Conservation (phyloP, 2,888 invertebrate species). For the Elysia crispata region DNA sequence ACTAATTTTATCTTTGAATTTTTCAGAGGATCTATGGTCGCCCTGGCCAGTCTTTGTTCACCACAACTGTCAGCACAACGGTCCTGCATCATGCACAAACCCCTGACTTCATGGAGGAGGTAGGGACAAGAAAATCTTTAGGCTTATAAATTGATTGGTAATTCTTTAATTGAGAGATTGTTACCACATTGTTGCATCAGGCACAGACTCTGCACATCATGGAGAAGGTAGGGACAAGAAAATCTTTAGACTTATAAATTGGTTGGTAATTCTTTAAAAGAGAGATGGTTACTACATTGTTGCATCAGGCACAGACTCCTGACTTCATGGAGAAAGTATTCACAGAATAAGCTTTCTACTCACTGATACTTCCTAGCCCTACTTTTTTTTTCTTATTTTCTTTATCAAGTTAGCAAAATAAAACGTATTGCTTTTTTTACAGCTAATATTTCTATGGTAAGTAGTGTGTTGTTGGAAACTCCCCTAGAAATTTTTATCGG, state of each 20-base stretch:
- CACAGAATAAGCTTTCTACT: neutral
- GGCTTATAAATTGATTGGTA: neutral
- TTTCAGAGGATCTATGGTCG: slow-evolving; percentile 86
- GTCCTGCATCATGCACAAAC: slow-evolving; percentile 93
- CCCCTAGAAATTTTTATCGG: too few relatives aligned
- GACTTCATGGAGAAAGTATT: slow-evolving; percentile 91
- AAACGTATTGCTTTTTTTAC: too few relatives aligned
- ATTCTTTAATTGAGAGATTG: too few relatives aligned
- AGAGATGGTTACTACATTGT: slow-evolving; percentile 83
- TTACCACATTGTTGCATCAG: slow-evolving; percentile 89
- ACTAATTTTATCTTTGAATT: neutral
- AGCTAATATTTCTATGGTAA: too few relatives aligned
- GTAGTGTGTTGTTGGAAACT: too few relatives aligned
- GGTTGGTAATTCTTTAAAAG: neutral
- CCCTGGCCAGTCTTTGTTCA: slow-evolving; percentile 82
- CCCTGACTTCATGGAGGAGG: slow-evolving; percentile 94
- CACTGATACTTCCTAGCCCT: too few relatives aligned
- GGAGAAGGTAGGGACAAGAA: slow-evolving; percentile 86
- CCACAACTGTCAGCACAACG: slow-evolving; percentile 81
- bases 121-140: slow-evolving; percentile 57
- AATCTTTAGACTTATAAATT: neutral
- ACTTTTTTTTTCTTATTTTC: too few relatives aligned
- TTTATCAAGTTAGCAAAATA: too few relatives aligned
- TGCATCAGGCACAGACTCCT: slow-evolving; percentile 93
- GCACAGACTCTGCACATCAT: slow-evolving; percentile 92